These are phyloP conservation scores for Sebastes hubbsi DNA, from an alignment of 2,797 vertebrate species.

Conservation along the genomic window DNA sequence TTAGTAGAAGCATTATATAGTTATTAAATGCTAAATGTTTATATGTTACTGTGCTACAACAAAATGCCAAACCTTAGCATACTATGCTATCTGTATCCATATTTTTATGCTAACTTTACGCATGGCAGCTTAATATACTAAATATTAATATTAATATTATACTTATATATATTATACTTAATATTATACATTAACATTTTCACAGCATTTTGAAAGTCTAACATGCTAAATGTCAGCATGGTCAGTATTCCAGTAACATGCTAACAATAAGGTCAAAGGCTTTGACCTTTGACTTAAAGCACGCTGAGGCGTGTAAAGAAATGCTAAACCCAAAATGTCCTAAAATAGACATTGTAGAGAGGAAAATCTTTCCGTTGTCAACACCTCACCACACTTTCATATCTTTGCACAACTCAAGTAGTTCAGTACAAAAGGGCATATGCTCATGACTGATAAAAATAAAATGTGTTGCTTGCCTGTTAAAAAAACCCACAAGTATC, in stretches of 20 bases:
- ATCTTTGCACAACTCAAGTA: background rate
- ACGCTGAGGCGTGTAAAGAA: background rate
- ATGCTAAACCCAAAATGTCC: background rate
- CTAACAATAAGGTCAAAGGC: background rate
- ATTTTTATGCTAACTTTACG: no score
- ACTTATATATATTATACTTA: no score
- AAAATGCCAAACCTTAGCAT: background rate
- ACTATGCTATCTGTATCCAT: background rate
- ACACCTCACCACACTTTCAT: background rate
- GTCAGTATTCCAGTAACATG: background rate
- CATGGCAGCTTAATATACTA: background rate
- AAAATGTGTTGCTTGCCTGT: background rate
- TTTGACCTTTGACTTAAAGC: background rate
- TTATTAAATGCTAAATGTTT: background rate
- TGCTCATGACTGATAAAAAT: conserved; percentile 23
- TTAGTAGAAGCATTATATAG: background rate
- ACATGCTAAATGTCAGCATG: background rate
- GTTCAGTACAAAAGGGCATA: conserved; percentile 9
- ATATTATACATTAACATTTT: background rate
- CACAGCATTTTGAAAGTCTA: background rate
- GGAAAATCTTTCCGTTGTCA: background rate
- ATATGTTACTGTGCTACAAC: background rate
- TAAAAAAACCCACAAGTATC: conserved; percentile 26
- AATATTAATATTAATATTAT: no score
- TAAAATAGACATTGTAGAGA: background rate